Conservation (phyloP, 2,113 vertebrate genomes). For the Nettapus auritus region DNA sequence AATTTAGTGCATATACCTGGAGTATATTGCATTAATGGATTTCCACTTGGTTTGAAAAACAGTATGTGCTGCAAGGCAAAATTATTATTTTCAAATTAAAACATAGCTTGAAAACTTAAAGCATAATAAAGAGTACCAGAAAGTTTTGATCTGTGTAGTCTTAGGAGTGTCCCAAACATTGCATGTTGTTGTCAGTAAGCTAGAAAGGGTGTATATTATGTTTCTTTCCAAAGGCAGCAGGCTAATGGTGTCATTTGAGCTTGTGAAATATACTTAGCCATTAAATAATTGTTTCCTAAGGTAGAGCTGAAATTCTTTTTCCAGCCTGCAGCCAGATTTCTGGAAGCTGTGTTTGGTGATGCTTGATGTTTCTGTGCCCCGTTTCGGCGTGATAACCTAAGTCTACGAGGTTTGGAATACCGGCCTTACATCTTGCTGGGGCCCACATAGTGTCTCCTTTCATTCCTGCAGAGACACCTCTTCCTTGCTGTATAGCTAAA, state of each 20-base stretch:
- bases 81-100: background rate
- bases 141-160: background rate
- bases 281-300: background rate
- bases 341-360: background rate
- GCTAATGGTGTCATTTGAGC: background rate
- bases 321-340: background rate
- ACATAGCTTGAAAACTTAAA: background rate
- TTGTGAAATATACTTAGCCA: background rate
- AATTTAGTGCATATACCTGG: background rate
- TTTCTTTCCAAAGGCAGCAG: background rate
- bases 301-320: background rate
- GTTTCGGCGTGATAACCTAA: background rate
- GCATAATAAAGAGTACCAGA: background rate
- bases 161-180: background rate
- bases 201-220: background rate
- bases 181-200: background rate
- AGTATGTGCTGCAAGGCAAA: background rate
- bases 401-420: background rate
- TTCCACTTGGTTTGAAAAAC: background rate
- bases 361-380: background rate
- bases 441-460: background rate
- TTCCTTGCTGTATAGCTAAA: background rate
- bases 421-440: background rate
- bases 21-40: background rate
- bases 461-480: background rate